Base-by-base conservation (phyloP, 1,140 invertebrate species). In the Drosophila ambigua region DNA sequence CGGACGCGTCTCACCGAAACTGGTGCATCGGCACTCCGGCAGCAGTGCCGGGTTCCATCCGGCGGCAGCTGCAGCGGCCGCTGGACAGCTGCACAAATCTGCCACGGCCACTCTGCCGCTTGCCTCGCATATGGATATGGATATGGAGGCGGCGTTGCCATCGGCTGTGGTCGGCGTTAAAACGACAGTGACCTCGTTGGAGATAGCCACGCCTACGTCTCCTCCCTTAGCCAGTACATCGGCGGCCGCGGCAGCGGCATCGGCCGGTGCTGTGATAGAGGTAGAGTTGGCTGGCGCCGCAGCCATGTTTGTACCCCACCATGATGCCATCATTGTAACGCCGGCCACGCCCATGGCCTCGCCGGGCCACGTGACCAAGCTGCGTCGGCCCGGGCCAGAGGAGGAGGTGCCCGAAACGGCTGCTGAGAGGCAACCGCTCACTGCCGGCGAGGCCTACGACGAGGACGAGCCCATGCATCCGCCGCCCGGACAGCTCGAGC, bases 281-380 rank as follows among this genome's bases (percentile, higher is more conserved):
- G 64, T 52, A 48, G 50, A 91, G 72, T 64, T 79, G 39, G 61
- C 64, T 53, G 77, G 76, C 62, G 84, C 76, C 49, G 62, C 65
- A 46, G 64, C 67, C 54, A 79, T 91, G 62, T 75, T 77, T 72
- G 60, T 77, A 55, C 69, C 80, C 55, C 80, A 77, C 50, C 90
- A 89, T 72, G 91, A 92, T 81, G 62, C 88, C 68, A 92, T 92
- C 67, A 92, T 92, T 81, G 78, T 92, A 69, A 92, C 91, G 67
- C 91, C 91, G 59, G 91, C 91, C 79, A 92, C 91, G 57, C 91
- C 91, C 65, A 89, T 91, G 79, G 83, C 91, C 67, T 92, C 91
- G 64, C 91, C 91, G 26, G 90, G 90, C 5, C 91, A 91, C 53
- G 77, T 74, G 46, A 71, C 58, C 35, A 91, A 90, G 57, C 67